Evolutionary conservation across 2,113 vertebrate species (phyloP).

Genomic region (Fulica atra): DNA sequence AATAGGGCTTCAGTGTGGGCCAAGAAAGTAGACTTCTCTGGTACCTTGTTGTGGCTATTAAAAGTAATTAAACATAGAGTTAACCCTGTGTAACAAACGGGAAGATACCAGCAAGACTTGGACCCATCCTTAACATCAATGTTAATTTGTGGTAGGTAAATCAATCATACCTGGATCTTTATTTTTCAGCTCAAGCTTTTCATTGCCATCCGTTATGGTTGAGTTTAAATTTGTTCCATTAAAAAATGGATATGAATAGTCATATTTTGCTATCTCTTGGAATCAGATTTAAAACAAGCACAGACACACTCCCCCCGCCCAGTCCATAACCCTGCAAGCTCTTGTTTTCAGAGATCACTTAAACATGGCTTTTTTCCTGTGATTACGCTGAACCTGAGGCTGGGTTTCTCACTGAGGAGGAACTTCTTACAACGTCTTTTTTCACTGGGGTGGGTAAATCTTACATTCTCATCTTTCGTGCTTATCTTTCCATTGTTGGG

Average conservation of each 20-base stretch:
- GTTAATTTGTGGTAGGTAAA: background rate
- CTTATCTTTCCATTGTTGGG: background rate
- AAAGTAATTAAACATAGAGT: background rate
- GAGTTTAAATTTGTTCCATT: background rate
- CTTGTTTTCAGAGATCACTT: background rate
- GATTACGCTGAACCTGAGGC: background rate
- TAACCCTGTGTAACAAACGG: background rate
- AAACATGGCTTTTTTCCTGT: background rate
- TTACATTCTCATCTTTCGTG: background rate
- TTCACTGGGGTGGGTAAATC: background rate
- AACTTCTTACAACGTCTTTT: background rate
- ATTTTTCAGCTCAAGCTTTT: background rate
- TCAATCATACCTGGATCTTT: background rate
- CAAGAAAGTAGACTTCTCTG: background rate
- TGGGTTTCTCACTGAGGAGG: background rate
- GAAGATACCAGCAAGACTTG: background rate
- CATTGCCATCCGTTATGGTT: background rate
- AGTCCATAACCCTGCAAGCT: background rate
- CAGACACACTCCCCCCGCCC: background rate
- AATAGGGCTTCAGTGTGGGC: background rate
- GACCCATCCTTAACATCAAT: accelerated
- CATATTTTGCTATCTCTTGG: background rate
- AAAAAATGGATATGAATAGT: background rate
- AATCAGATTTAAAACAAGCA: background rate
- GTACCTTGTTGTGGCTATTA: background rate